Evolutionary conservation across 2,113 vertebrate species (phyloP), one percentile per base, ranked within the genome.

Genomic region (Apodemus sylvaticus): DNA sequence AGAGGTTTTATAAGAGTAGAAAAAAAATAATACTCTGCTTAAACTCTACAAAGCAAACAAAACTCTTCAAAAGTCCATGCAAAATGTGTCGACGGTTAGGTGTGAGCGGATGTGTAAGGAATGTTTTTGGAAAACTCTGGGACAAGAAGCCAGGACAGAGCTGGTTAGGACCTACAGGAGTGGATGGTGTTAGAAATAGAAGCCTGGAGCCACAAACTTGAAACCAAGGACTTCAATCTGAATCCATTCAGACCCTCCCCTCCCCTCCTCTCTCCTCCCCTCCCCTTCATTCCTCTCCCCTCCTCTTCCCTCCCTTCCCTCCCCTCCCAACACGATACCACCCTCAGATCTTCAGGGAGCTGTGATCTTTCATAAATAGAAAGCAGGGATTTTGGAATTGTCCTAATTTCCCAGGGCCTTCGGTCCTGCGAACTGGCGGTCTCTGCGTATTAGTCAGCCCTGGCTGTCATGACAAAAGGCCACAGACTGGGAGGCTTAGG

Each of bases 1-100:
- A 62, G 64, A 97, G 95, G 87, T 97, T 98, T 92, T 70, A 94
- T 13, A 95, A 96, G 94, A 68, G 53, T 36, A 62, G 29, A 17
- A 78, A 82, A 93, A 74, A 90, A 93, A 96, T 97, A 95, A 97
- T 64, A 86, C 94, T 96, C 95, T 95, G 79, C 85, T 94, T 86
- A 90, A 96, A 96, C 68, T 91, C 87, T 64, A 86, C 82, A 95
- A 93, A 92, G 82, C 92, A 97, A 97, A 97, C 78, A 96, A 29
- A 93, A 70, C 81, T 60, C 74, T 95, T 94, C 81, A 91, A 39
- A 95, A 89, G 95, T 96, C 91, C 73, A 19, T 70, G 82, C 68
- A 76, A 87, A 87, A 91, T 66, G 62, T 77, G 89, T 68, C 31
- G 87, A 66, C 68, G 92, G 94, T 92, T 95, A 93, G 62, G 71